Percentiles rank a stretch among this genome's conserved stretches.
These are phyloP conservation scores for Formicarius rufipectus DNA, from an alignment of 2,113 vertebrate genomes.

Conservation along the genomic window DNA sequence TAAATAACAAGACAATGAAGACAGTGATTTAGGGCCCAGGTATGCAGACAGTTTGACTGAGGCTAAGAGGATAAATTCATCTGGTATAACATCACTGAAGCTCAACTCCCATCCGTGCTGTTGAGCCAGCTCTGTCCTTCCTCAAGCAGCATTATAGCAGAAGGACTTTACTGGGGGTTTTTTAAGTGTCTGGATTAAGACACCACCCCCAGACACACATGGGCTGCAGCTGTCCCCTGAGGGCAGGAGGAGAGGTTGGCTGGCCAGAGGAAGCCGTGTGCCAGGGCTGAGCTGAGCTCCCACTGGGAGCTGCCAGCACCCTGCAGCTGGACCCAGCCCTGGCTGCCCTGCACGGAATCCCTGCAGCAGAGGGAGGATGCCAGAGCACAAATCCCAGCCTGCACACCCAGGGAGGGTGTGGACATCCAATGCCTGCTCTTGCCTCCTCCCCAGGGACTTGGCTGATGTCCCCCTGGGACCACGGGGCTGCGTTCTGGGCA, in stretches of 20 bases:
- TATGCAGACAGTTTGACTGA: constrained; percentile 1
- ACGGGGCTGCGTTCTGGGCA: background rate
- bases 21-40: constrained; percentile 8
- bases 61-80: background rate
- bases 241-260: background rate
- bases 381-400: background rate
- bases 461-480: background rate
- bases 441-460: background rate
- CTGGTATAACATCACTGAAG: background rate
- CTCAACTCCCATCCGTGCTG: background rate
- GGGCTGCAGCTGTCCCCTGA: background rate
- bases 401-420: background rate
- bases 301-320: background rate
- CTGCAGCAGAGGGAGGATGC: background rate
- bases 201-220: rapidly evolving
- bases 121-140: background rate
- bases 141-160: background rate
- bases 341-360: rapidly evolving
- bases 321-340: rapidly evolving
- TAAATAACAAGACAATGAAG: background rate
- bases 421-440: background rate
- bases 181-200: background rate
- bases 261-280: background rate
- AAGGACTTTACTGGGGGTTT: background rate
- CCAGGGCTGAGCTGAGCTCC: background rate